These are phyloP conservation scores for Drosophila trapezifrons DNA, from an alignment of 1,140 invertebrate genomes.

Conservation along the genomic window DNA sequence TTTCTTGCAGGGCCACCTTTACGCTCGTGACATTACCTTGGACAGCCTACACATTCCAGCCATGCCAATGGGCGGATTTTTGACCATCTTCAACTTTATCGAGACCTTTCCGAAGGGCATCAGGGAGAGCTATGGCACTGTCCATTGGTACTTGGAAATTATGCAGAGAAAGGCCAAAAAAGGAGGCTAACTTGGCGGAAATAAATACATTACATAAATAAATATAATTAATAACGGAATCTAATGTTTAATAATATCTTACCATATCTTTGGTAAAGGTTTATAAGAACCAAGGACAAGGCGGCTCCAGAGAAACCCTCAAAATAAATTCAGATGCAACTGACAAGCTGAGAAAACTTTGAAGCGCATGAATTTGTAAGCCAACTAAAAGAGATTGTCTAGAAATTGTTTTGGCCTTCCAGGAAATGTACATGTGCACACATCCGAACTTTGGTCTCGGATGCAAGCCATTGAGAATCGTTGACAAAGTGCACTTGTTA, in stretches of 20 bases:
- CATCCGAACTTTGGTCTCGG: constrained; percentile 6
- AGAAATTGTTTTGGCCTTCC: constrained; percentile 11
- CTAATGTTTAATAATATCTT: neutral
- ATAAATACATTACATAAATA: too few relatives aligned
- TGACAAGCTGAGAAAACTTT: neutral
- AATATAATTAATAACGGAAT: too few relatives aligned
- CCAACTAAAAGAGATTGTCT: constrained; percentile 6
- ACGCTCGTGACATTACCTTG: neutral
- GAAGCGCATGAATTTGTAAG: neutral
- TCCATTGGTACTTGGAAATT: constrained; percentile 1
- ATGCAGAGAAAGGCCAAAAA: neutral
- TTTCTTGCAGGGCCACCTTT: neutral
- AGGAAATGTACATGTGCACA: neutral
- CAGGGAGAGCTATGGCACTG: too few relatives aligned
- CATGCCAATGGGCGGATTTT: neutral
- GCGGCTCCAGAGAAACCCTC: too few relatives aligned
- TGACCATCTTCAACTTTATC: neutral
- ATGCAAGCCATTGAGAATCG: constrained; percentile 11
- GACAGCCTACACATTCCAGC: neutral
- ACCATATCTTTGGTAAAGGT: neutral
- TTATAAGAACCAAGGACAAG: neutral
- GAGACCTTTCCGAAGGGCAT: neutral
- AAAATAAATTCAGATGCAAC: neutral
- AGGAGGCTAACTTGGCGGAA: neutral
- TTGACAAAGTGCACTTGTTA: constrained; percentile 14